Conservation (phyloP, 1,140 invertebrate genomes). For the Lamellibrachia luymesi region DNA sequence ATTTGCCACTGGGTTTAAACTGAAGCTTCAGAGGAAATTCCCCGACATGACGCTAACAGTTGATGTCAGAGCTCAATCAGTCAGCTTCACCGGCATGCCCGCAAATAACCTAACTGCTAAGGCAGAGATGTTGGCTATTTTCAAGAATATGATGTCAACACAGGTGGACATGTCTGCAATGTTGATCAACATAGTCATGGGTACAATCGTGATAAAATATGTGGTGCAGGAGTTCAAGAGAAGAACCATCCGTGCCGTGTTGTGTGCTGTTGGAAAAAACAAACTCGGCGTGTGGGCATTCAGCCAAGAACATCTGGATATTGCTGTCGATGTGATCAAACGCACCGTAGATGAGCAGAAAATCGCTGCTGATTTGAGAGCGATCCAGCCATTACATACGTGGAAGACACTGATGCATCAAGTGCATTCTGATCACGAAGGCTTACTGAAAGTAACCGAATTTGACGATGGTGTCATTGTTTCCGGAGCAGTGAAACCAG, state of each 20-base stretch:
- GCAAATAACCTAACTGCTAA: not conserved
- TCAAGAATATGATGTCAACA: not conserved
- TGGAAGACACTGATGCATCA: not conserved
- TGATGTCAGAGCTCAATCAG: not conserved
- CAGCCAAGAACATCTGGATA: not conserved
- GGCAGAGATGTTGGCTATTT: not conserved
- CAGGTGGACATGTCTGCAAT: not conserved
- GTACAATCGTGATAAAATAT: not conserved
- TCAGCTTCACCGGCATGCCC: not conserved
- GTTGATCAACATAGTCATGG: not conserved
- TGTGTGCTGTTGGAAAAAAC: not conserved
- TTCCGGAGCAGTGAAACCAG: not conserved
- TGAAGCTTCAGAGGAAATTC: not conserved
- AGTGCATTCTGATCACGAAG: not conserved
- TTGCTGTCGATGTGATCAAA: not conserved
- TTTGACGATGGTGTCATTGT: not conserved
- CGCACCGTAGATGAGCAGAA: not conserved
- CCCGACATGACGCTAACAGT: not conserved
- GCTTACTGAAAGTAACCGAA: not conserved
- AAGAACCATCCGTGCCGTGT: not conserved
- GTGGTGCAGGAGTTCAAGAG: not conserved
- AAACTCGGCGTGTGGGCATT: not conserved
- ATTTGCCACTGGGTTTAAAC: not conserved
- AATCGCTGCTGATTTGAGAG: not conserved
- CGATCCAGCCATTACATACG: not conserved